Base-by-base conservation (phyloP, 2,797 vertebrate genomes). In the Ara ararauna region DNA sequence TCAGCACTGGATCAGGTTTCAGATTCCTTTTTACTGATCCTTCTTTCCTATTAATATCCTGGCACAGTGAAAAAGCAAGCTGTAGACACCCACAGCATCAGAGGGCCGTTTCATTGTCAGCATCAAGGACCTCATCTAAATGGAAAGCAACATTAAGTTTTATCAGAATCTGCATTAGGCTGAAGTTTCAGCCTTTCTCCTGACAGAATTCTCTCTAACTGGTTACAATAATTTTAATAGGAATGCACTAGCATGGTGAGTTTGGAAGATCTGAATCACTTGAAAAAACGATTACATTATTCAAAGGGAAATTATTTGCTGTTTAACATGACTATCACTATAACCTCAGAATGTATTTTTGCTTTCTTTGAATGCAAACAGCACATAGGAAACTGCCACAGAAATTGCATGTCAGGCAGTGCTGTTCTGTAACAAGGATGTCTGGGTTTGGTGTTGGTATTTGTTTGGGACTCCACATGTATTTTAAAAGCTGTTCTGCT, bases 11-110 rank as follows among this genome's bases (percentile, higher is more conserved):
- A 90, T 96, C 86, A 34, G 72, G 74, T 96, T 96, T 94, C 94
- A 75, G 95, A 95, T 93, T 90, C 91, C 80, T 89, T 90, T 96
- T 96, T 86, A 76, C 93, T 96, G 60, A 94, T 85, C 90, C 60
- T 58, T 71, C 67, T 88, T 94, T 92, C 94, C 91, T 96, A 96
- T 91, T 89, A 94, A 95, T 95, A 96, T 87, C 86, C 68, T 68
- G 29, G 23, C 74, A 44, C 24, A n/a, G 48, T 53, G 58, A 67
- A 94, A 95, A 86, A 72, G 51, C 61, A 71, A 85, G 65, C 60
- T 67, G 44, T 66, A 79, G 83, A 66, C 81, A 50, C 38, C 71
- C 40, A 82, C 61, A 88, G 44, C 74, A 90, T 77, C 79, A 78
- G 58, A 87, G 34, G 38, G 64, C 34, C 65, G 22, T 65, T 79